These are phyloP conservation scores for Azorinus chamasolen DNA, from an alignment of 2,888 invertebrate species.

Conservation along the genomic window DNA sequence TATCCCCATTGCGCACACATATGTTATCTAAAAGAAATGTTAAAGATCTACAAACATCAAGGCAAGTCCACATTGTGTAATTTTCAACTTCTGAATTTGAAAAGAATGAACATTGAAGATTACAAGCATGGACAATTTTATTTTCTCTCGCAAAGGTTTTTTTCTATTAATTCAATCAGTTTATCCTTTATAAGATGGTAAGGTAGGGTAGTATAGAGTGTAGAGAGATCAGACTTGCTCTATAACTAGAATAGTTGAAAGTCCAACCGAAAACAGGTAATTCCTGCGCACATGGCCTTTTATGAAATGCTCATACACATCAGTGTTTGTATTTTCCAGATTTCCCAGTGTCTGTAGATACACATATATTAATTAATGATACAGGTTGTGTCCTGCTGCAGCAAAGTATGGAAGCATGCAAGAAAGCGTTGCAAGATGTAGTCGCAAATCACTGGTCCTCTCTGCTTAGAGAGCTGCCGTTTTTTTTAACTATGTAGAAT, in stretches of 20 bases:
- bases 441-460: conserved; percentile 66
- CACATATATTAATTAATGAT: conserved; percentile 50
- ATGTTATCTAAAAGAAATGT: too few species aligned
- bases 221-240: conserved; percentile 71
- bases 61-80: too few species aligned
- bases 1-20: too few species aligned
- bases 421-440: conserved; percentile 58
- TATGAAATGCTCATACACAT: conserved; percentile 28
- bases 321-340: conserved; percentile 22
- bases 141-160: too few species aligned
- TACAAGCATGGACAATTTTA: too few species aligned
- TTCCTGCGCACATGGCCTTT: conserved; percentile 24
- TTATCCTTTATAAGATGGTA: too few species aligned
- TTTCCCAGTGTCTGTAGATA: conserved; percentile 38
- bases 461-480: conserved; percentile 50
- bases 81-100: too few species aligned
- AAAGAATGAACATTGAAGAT: too few species aligned
- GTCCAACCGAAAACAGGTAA: conserved; percentile 34
- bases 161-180: too few species aligned
- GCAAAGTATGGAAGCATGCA: conserved; percentile 70
- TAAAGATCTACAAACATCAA: too few species aligned
- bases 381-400: conserved; percentile 81
- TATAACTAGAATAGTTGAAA: conserved; percentile 60
- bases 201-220: too few species aligned
- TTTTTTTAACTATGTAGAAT: conserved; percentile 14